Evolutionary conservation across 2,888 invertebrate genomes (phyloP).

Genomic region (Brachypalpus laphriformis): DNA sequence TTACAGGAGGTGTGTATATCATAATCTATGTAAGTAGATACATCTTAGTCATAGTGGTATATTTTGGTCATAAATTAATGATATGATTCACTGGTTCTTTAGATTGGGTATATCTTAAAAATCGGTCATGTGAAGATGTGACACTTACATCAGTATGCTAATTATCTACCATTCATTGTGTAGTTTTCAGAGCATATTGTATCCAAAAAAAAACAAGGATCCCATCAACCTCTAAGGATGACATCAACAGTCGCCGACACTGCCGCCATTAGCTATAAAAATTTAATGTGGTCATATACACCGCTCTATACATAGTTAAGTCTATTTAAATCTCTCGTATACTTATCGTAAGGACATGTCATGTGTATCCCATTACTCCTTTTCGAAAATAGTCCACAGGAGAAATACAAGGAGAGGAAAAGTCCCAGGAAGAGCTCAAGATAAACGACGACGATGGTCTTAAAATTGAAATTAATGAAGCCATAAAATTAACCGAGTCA

Average conservation of each 20-base stretch:
- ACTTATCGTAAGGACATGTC: slow-evolving; percentile 24
- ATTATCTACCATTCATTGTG: no score
- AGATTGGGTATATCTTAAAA: no score
- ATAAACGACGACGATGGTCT: slow-evolving; percentile 53
- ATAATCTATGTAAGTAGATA: no score
- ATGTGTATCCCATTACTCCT: slow-evolving; percentile 46
- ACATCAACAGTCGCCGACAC: slow-evolving; percentile 27
- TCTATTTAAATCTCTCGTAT: slow-evolving; percentile 24
- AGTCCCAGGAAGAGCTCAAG: slow-evolving; percentile 34
- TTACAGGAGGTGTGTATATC: background rate
- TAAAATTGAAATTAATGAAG: slow-evolving; percentile 72
- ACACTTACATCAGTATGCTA: no score
- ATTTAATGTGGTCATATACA: slow-evolving; percentile 20
- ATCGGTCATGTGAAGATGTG: no score
- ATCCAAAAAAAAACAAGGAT: background rate
- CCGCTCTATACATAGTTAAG: slow-evolving; percentile 7
- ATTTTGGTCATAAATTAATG: background rate
- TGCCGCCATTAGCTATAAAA: slow-evolving; percentile 48
- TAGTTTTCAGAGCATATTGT: background rate
- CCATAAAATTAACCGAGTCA: slow-evolving; percentile 72
- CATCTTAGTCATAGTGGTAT: no score
- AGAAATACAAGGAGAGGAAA: background rate
- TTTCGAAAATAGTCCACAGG: background rate
- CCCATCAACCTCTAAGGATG: background rate
- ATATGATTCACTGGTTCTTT: no score